Base-by-base conservation (phyloP, 2,113 vertebrate species). In the Campylorhamphus procurvoides region DNA sequence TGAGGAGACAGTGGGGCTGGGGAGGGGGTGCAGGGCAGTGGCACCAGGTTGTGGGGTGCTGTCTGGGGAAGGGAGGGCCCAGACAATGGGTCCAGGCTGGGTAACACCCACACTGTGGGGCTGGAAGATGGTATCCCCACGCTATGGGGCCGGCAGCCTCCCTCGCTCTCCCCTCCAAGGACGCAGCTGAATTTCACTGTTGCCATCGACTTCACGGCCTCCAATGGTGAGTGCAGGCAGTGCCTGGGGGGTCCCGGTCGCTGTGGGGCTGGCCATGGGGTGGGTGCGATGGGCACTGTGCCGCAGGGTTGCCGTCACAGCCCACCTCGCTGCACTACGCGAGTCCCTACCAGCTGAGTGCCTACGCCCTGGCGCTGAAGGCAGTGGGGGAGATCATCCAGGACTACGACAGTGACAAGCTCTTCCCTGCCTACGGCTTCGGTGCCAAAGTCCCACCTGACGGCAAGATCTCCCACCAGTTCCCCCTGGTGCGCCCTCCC, bases 401-500 rank as follows among this genome's bases (percentile, higher is more conserved):
- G 98, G 99, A 99, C 98, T 99, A 99, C 7, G 99, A 99, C 98
- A 99, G 99, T 2, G 99, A 99, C 98, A 99, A 99, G 95, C 99
- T 99, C 95, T 99, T 99, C 96, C 99, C 99, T 18, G 99, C 99
- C 74, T 99, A 99, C 1, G 99, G 99, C 85, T 99, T 99, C 12
- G 99, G 99, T 7, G 99, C 99, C 97, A 99, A 99, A 97, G 95
- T 99, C 94, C 99, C 99, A 66, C 99, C 99, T 4, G 99, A 99
- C 2, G 99, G 99, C 96, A 99, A 99, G 96, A 99, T 99, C 96
- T 99, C 99, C 86, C 99, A 99, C 84, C 99, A 98, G 74, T 99
- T 99, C 84, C 98, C 99, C 53, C 97, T 99, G 99, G 99, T 99
- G 97, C 75, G 98, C 31, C 12, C 44, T 12, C 42, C 37, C 13